Conservation (phyloP, 2,113 vertebrate genomes). For the pig (Sus scrofa) region T2T-Sscrofa CM000813.6:51267501-51268000, state of each 20-base stretch:
- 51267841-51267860: background rate
- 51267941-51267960: background rate
- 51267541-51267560: background rate
- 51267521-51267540: background rate
- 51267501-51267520: background rate
- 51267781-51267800: background rate
- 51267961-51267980: background rate
- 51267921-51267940: background rate
- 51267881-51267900: background rate
- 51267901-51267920: background rate
- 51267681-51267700: background rate
- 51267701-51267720: background rate
- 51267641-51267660: background rate
- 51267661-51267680: background rate
- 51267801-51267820: background rate
- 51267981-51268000: background rate
- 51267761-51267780: background rate
- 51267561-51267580: background rate
- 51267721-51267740: background rate
- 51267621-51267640: background rate
- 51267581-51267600: background rate
- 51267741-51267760: background rate
- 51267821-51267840: background rate
- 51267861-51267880: background rate
- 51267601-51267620: background rate